A percentile compares a stretch with the other conserved stretches of the same genome.
Conservation (phyloP, 2,797 vertebrate species). For the Macropodus opercularis region DNA sequence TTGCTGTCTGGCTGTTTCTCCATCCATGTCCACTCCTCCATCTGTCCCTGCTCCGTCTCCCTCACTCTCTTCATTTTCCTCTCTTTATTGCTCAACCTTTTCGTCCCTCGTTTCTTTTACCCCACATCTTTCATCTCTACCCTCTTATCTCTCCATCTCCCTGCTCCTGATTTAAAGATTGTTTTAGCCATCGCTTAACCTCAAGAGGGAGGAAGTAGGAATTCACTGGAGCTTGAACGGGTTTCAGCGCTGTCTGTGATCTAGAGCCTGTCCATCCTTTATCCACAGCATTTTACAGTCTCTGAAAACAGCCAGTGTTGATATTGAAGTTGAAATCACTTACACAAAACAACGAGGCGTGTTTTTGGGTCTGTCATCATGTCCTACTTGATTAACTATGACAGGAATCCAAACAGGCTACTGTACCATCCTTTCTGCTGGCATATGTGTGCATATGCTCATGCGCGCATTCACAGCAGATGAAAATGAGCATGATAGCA, state of each 20-base stretch:
- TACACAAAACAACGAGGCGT: slow-evolving; percentile 38
- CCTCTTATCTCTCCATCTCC: slow-evolving; percentile 65
- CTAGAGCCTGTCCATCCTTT: slow-evolving; percentile 67
- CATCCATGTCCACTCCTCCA: slow-evolving; percentile 30
- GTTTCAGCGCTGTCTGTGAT: slow-evolving; percentile 63
- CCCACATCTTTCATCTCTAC: slow-evolving; percentile 30
- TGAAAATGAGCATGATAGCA: slow-evolving; percentile 14
- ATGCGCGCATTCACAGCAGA: too few species aligned
- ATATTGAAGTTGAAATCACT: slow-evolving; percentile 59
- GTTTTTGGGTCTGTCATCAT: slow-evolving; percentile 44
- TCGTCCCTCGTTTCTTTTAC: slow-evolving; percentile 11
- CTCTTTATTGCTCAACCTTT: slow-evolving; percentile 11
- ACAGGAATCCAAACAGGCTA: slow-evolving; percentile 19
- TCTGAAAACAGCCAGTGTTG: slow-evolving; percentile 50
- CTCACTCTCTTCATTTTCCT: too few species aligned
- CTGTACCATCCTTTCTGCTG: too few species aligned
- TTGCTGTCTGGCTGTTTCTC: slow-evolving; percentile 41
- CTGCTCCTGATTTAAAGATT: slow-evolving; percentile 62
- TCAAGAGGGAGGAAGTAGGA: slow-evolving; percentile 32
- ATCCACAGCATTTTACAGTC: slow-evolving; percentile 57
- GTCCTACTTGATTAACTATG: slow-evolving; percentile 38
- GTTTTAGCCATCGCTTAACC: slow-evolving; percentile 56
- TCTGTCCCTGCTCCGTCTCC: slow-evolving; percentile 32
- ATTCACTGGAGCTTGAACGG: slow-evolving; percentile 57
- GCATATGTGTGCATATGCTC: too few species aligned